Base-by-base conservation (phyloP, 2,113 vertebrate species). In the Phycodurus eques region DNA sequence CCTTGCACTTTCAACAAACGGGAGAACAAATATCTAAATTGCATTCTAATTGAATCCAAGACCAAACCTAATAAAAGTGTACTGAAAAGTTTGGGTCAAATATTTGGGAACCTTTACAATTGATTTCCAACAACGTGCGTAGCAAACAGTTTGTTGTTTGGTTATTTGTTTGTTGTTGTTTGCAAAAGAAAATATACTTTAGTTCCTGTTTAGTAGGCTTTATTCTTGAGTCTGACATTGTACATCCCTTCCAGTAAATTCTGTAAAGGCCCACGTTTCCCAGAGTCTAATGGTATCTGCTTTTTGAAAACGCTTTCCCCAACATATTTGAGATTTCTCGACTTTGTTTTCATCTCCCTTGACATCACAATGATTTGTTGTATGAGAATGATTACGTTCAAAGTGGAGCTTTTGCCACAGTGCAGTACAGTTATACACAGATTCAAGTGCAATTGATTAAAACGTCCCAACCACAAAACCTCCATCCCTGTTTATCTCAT, bases 371-470 rank as follows among this genome's bases (percentile, higher is more conserved):
- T 70, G 49, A 65, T 72, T 67, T 44, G 46, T 67, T 19, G 12
- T 9, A 6, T 31, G 46, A 12, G 39, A 46, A 67, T 57, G 43
- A 59, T 60, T 33, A 60, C 27, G n/a, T 62, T 60, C 22, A 12
- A 19, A 17, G 57, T 43, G 44, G 39, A 43, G 51, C 39, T 68
- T 53, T 51, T 33, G 49, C 47, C 47, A 61, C 33, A 61, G 5
- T 35, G 31, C 15, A 61, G 12, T 35, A 35, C 59, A 61, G 35
- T 61, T 51, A 47, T 27, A 35, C 22, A 5, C 46, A 44, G 20
- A 20, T 35, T n/a, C 44, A 67, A 46, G 19, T n/a, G 11, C 60
- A 57, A 53, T 35, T 43, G 39, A 74, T 76, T 72, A 17, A 71
- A 70, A 22, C 63, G 27, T 65, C 63, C 56, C 60, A 64, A 14